phyloP scores from a whole-genome alignment of 1,140 invertebrate species.

The Hydropsyche tenuis region DNA sequence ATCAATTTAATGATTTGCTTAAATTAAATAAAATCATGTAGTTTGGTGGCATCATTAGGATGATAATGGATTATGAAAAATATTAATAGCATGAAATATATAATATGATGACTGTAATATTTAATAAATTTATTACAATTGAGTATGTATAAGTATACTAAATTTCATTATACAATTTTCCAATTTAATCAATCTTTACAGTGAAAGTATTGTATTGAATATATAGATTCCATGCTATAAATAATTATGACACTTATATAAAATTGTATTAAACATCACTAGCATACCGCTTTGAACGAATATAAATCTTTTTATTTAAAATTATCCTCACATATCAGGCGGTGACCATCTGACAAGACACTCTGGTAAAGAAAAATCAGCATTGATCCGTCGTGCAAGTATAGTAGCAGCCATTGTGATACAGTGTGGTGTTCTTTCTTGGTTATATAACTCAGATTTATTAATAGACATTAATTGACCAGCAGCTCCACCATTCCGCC shows the following conservation, averaged over 20 bases:
- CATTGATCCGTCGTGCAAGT: constrained; percentile 67
- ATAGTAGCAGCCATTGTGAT: constrained; percentile 73
- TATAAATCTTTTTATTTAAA: neutral
- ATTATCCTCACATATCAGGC: constrained; percentile 69
- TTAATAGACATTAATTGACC: constrained; percentile 58
- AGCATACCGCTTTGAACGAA: too few relatives aligned
- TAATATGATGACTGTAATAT: too few relatives aligned
- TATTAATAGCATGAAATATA: neutral
- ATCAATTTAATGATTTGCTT: too few relatives aligned
- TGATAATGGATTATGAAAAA: too few relatives aligned
- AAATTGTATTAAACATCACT: neutral
- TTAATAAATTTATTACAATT: too few relatives aligned
- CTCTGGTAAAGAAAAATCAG: constrained; percentile 65
- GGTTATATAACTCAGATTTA: constrained; percentile 54
- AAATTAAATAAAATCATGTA: too few relatives aligned
- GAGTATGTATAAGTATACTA: too few relatives aligned
- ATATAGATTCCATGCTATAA: neutral
- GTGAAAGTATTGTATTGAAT: too few relatives aligned
- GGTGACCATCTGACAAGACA: constrained; percentile 74
- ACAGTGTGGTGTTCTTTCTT: constrained; percentile 40
- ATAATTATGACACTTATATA: neutral
- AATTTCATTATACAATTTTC: too few relatives aligned
- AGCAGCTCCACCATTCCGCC: constrained; percentile 55
- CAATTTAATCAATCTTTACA: too few relatives aligned
- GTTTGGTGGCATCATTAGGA: too few relatives aligned